Conservation (phyloP, 2,797 vertebrate genomes). For the Poecile montanus region DNA sequence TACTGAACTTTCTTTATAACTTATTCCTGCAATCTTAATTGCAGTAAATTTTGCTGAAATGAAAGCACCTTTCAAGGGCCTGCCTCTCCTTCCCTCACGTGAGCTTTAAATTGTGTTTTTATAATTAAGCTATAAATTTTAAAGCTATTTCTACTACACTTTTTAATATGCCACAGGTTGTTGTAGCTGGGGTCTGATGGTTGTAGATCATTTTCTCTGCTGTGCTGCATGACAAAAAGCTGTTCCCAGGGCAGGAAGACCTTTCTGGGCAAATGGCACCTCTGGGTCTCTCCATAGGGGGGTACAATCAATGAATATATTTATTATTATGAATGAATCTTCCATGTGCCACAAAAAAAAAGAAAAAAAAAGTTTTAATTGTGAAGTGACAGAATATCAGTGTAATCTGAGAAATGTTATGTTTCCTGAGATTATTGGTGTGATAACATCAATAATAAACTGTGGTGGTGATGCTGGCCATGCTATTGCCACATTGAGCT, state of each 20-base stretch:
- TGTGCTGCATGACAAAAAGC: not conserved
- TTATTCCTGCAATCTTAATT: constrained; percentile 24
- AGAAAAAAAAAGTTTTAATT: not conserved
- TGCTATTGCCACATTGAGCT: not conserved
- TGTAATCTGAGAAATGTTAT: not conserved
- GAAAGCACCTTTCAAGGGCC: constrained; percentile 4
- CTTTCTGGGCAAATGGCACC: not conserved
- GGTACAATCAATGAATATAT: too few relatives aligned
- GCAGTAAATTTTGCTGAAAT: constrained; percentile 36
- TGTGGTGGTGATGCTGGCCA: not conserved
- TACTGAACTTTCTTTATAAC: constrained; percentile 1
- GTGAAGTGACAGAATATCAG: not conserved
- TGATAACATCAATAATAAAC: not conserved
- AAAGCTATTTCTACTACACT: not conserved
- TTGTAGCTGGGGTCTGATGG: not conserved
- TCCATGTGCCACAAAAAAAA: not conserved
- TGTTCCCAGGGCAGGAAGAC: not conserved
- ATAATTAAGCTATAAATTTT: constrained; percentile 54
- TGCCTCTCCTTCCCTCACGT: not conserved
- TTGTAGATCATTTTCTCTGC: not conserved
- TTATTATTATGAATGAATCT: too few relatives aligned
- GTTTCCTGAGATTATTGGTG: not conserved
- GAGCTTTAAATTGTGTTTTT: constrained; percentile 43
- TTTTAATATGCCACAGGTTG: constrained; percentile 41
- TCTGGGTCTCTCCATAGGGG: not conserved